A percentile compares a stretch with the other conserved stretches of the same genome.
These are phyloP conservation scores for Mirounga angustirostris DNA, from an alignment of 2,113 vertebrate genomes.

Conservation along the genomic window DNA sequence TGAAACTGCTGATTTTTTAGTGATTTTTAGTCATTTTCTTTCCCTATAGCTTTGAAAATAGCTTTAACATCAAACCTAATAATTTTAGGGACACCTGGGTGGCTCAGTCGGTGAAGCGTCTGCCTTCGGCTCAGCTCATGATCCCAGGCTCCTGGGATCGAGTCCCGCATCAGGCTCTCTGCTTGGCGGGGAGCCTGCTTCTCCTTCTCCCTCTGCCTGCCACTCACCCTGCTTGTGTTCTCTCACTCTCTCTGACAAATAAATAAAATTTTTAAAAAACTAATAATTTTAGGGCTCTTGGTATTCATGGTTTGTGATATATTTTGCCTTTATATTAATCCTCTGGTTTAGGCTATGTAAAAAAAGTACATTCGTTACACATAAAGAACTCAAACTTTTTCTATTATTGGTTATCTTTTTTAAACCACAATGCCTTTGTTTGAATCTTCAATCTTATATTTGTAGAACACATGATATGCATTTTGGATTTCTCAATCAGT, in stretches of 20 bases:
- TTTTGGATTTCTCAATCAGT: not conserved
- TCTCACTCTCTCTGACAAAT: no score
- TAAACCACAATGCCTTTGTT: conserved; percentile 3
- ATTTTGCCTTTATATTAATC: not conserved
- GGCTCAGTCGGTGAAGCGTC: no score
- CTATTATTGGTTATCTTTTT: conserved; percentile 20
- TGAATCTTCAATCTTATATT: conserved; percentile 13
- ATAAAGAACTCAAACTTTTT: not conserved
- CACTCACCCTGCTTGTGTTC: no score
- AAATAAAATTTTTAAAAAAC: no score
- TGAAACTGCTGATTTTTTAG: conserved; percentile 28
- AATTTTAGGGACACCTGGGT: not conserved
- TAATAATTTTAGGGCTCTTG: conserved; percentile 30
- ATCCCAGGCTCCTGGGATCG: no score
- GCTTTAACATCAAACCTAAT: conserved; percentile 27
- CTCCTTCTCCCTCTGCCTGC: no score
- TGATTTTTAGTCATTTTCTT: not conserved
- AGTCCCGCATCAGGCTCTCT: no score
- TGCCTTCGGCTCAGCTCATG: no score
- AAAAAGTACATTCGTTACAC: conserved; percentile 30
- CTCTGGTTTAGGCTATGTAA: not conserved
- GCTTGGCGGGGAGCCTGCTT: no score
- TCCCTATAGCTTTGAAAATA: not conserved
- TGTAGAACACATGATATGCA: not conserved
- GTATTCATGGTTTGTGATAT: not conserved